Base-by-base conservation (phyloP, 2,888 invertebrate species). In the Tipula unca region DNA sequence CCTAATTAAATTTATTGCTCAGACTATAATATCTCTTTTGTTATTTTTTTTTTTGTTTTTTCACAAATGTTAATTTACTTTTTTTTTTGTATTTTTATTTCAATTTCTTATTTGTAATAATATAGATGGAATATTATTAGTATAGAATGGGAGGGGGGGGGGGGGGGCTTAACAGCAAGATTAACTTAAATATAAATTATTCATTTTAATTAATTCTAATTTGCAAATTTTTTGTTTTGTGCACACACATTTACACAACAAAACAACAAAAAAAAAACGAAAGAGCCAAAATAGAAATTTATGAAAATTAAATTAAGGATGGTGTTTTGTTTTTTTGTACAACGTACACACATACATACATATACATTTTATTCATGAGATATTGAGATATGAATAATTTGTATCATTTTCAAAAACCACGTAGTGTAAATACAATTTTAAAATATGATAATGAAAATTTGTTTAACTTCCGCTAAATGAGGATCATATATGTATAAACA, bases 121-220 rank as follows among this genome's bases (percentile, higher is more conserved):
- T 54, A 69, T 69, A 69, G 69, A 69, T 69, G 69, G 20, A 6
- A 69, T 48, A 48, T 48, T 48, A 25, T 69, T 25, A 25, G 69
- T 69, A 48, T 25, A 25, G 69, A 69, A 69, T 69, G 69, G n/a
- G n/a, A n/a, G n/a, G n/a, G n/a, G n/a, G n/a, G n/a, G n/a, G n/a
- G n/a, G n/a, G n/a, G n/a, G 25, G 69, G 20, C 69, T 25, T 69
- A 69, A 69, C 69, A 69, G 69, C 25, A 69, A 69, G 69, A 69
- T 69, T 69, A 69, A 69, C 69, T 69, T 69, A 69, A 69, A 69
- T 25, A 69, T 69, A 69, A 69, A 69, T 69, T 69, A 69, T 69
- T 69, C 69, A 69, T 69, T 69, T 69, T 69, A 69, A 69, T 69
- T 69, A 69, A 69, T 69, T 69, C 69, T 69, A 69, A 69, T 69